phyloP scores from a whole-genome alignment of 2,797 vertebrate genomes.

The Tapirus indicus region DNA sequence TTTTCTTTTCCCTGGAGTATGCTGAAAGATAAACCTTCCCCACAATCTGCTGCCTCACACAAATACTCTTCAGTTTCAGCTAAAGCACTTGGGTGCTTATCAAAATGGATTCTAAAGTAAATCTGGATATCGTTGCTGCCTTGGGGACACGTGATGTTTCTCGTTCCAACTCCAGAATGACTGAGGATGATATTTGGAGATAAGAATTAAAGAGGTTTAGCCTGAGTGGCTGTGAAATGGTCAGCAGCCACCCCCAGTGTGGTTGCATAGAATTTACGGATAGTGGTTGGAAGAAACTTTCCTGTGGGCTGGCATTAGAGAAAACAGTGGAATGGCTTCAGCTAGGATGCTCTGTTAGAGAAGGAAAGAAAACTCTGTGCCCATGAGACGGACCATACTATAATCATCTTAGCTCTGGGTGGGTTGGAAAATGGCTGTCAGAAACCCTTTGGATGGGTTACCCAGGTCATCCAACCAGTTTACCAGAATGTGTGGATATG shows the following conservation, averaged over 20 bases:
- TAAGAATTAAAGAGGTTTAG: constrained; percentile 1
- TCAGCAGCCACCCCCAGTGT: background rate
- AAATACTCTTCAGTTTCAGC: constrained; percentile 13
- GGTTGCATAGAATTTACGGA: constrained; percentile 15
- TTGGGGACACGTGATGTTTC: constrained; percentile 11
- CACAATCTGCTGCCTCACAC: background rate
- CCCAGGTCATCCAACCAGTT: constrained; percentile 55
- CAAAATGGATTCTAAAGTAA: constrained; percentile 37
- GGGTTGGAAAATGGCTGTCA: constrained; percentile 68
- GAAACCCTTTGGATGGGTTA: background rate
- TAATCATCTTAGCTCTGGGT: background rate
- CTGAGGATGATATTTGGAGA: background rate
- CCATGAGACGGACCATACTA: background rate
- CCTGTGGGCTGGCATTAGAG: constrained; percentile 34
- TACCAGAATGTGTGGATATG: constrained; percentile 68
- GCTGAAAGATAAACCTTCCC: constrained; percentile 64
- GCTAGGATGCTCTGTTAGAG: background rate
- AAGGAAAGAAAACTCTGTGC: background rate
- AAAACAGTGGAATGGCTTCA: background rate
- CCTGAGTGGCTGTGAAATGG: background rate
- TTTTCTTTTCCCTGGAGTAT: background rate
- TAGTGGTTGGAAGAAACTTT: constrained; percentile 27
- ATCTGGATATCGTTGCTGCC: background rate
- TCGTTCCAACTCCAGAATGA: background rate
- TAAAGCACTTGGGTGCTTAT: constrained; percentile 42